Evolutionary conservation across 2,797 vertebrate genomes (phyloP).

Genomic region (Sebastes flavidus): DNA sequence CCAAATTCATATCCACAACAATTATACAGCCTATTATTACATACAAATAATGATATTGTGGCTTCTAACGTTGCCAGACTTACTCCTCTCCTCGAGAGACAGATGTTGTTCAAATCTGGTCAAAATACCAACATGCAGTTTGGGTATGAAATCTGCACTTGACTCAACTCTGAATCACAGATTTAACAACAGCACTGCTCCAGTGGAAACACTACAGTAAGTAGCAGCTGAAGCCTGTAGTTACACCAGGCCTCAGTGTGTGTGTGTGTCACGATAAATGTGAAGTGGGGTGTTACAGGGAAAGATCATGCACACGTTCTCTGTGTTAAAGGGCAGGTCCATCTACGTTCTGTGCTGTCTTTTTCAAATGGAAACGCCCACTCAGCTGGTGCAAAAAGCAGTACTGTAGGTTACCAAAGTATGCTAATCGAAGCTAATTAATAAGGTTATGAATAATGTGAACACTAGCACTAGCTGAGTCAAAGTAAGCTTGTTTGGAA

Average conservation of each 20-base stretch:
- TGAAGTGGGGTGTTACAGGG: neutral
- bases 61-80: neutral
- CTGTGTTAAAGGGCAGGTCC: neutral
- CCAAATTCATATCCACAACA: constrained; percentile 11
- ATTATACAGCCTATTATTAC: constrained; percentile 31
- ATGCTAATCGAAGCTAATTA: no score
- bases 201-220: neutral
- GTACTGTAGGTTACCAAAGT: no score
- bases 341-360: no score
- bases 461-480: no score
- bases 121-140: constrained; percentile 13
- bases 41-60: neutral
- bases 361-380: no score
- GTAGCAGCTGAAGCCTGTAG: neutral
- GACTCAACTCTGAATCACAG: constrained; percentile 16
- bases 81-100: neutral
- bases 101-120: neutral
- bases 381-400: no score
- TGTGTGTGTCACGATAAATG: neutral
- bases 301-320: constrained; percentile 8
- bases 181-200: constrained; percentile 3
- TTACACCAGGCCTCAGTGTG: neutral
- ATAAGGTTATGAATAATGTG: no score
- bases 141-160: neutral
- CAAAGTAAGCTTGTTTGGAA: no score